Conservation (phyloP, 2,888 invertebrate genomes). For the Microplitis manilae region DNA sequence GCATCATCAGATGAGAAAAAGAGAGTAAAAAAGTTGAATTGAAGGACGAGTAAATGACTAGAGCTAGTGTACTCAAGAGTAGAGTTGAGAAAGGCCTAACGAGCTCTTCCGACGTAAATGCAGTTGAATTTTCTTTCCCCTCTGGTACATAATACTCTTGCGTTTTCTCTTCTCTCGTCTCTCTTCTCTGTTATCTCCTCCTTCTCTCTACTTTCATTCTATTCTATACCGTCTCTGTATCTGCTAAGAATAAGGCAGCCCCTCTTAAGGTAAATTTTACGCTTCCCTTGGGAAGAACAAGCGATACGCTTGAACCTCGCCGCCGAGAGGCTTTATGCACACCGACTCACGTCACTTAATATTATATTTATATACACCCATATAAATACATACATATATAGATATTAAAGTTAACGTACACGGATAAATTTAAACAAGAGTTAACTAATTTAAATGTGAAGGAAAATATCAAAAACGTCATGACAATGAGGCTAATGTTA, state of each 20-base stretch:
- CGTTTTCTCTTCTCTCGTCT: not conserved
- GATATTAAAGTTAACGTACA: not conserved
- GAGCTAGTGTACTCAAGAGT: conserved; percentile 16
- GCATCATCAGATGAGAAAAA: too few species aligned
- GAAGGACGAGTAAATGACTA: not conserved
- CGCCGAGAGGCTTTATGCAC: conserved; percentile 5
- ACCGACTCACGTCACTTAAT: not conserved
- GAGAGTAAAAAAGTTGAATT: not conserved
- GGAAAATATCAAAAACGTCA: not conserved
- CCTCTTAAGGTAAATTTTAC: conserved; percentile 24
- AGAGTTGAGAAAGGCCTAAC: conserved; percentile 23
- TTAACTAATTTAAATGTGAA: not conserved
- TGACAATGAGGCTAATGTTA: not conserved
- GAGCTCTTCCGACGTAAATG: conserved; percentile 13
- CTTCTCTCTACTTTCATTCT: not conserved
- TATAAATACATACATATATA: not conserved
- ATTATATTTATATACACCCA: not conserved
- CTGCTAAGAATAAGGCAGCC: conserved; percentile 8
- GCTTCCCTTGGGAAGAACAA: conserved; percentile 25
- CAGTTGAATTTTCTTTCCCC: not conserved
- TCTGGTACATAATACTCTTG: not conserved
- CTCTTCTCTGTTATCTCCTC: not conserved
- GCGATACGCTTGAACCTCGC: conserved; percentile 7
- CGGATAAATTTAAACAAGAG: conserved; percentile 1
- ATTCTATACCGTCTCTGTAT: not conserved